Evolutionary conservation across 2,888 invertebrate genomes (phyloP).

Genomic region (Epinotia demarniana): DNA sequence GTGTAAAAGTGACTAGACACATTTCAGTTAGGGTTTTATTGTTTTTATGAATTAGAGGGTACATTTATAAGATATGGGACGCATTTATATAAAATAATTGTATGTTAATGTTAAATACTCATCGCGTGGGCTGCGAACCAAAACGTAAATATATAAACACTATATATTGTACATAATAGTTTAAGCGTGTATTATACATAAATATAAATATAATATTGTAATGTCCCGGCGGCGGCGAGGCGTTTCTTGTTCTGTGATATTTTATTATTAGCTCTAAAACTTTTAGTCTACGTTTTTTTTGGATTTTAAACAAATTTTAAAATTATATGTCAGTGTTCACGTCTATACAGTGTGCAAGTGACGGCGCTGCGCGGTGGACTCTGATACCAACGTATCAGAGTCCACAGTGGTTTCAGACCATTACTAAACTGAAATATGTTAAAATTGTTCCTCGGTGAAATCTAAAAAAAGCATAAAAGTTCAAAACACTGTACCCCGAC

Average conservation of each 20-base stretch:
- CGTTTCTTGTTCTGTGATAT: conserved; percentile 30
- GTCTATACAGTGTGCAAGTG: too few relatives aligned
- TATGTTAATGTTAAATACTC: conserved; percentile 8
- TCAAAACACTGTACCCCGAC: too few relatives aligned
- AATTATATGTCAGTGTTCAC: too few relatives aligned
- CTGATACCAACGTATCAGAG: too few relatives aligned
- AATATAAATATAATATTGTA: not conserved
- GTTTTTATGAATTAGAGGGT: too few relatives aligned
- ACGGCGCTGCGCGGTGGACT: too few relatives aligned
- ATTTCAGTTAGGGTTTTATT: too few relatives aligned
- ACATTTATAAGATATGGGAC: conserved; percentile 23
- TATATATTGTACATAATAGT: conserved; percentile 39
- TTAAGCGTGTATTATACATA: conserved; percentile 27
- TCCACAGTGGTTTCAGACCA: too few relatives aligned
- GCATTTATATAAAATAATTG: conserved; percentile 11
- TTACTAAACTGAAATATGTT: too few relatives aligned
- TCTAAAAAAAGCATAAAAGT: too few relatives aligned
- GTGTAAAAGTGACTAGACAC: too few relatives aligned
- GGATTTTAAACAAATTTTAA: not conserved
- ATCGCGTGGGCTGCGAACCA: conserved; percentile 21
- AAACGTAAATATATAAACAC: conserved; percentile 16
- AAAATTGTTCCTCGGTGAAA: too few relatives aligned
- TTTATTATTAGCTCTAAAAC: conserved; percentile 23
- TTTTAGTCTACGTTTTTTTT: conserved; percentile 21
- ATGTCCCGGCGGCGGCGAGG: conserved; percentile 19